phyloP scores from a whole-genome alignment of 2,113 vertebrate genomes.

The Grammomys surdaster region DNA sequence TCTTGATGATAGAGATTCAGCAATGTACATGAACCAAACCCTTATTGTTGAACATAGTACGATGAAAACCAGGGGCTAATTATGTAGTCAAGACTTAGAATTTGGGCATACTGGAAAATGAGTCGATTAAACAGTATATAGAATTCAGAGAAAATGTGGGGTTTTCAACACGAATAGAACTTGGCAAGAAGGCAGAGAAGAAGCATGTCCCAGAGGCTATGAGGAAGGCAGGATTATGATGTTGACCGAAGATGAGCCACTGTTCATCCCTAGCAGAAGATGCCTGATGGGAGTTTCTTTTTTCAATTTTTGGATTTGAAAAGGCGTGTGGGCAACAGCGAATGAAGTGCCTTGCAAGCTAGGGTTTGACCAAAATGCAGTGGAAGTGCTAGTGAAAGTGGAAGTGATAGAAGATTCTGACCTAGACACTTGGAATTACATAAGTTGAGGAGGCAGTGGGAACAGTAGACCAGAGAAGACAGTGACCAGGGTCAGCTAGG shows the following conservation, averaged over 20 bases:
- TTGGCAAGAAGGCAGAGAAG: conserved; percentile 13
- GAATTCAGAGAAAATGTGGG: neutral
- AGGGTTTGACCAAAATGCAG: neutral
- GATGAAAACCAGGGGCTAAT: neutral
- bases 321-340: neutral
- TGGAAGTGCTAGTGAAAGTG: neutral
- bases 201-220: neutral
- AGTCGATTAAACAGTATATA: neutral
- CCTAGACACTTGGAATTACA: neutral
- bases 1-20: neutral
- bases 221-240: neutral
- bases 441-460: neutral
- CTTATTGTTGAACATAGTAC: neutral
- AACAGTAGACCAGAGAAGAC: neutral
- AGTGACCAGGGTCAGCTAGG: neutral
- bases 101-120: neutral
- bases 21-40: neutral
- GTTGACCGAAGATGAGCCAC: neutral
- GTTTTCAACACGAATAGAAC: conserved; percentile 37
- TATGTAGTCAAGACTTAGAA: neutral
- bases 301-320: neutral
- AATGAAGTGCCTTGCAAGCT: neutral
- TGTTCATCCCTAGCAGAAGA: neutral
- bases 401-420: neutral
- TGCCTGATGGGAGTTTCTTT: neutral